Conservation (phyloP, 2,113 vertebrate species). For the Chaetodon trifascialis region DNA sequence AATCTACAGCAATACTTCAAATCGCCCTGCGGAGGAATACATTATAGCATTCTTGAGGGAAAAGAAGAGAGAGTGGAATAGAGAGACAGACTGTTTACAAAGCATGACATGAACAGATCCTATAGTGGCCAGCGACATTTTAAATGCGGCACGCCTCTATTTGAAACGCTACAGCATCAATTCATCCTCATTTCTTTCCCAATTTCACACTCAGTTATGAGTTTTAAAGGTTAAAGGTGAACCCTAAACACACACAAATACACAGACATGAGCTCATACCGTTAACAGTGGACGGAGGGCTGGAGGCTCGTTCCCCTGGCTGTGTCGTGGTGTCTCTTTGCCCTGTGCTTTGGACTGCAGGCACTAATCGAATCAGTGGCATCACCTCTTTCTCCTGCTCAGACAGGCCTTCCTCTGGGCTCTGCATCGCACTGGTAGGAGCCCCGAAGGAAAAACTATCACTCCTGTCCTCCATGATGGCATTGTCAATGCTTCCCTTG, state of each 20-base stretch:
- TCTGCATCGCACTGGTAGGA: conserved; percentile 35
- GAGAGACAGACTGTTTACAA: conserved; percentile 47
- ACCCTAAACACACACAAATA: background rate
- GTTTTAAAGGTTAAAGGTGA: conserved; percentile 31
- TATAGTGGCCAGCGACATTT: conserved; percentile 49
- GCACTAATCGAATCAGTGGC: conserved; percentile 58
- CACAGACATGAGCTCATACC: conserved; percentile 48
- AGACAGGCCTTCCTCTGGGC: conserved; percentile 75
- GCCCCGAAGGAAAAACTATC: conserved; percentile 44
- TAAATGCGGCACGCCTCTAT: conserved; percentile 12
- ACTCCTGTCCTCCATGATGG: conserved; percentile 72
- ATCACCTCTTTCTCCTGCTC: conserved; percentile 81
- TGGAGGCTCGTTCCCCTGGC: conserved; percentile 40
- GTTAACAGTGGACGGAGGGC: conserved; percentile 32
- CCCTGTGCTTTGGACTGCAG: conserved; percentile 55
- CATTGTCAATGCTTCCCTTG: conserved; percentile 77
- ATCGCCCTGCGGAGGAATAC: conserved; percentile 64
- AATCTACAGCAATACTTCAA: conserved; percentile 64
- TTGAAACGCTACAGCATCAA: conserved; percentile 1
- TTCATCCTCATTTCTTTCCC: background rate
- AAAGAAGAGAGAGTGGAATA: conserved; percentile 32
- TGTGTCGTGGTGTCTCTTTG: conserved; percentile 26
- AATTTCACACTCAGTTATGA: conserved; percentile 14
- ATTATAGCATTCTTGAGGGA: conserved; percentile 40
- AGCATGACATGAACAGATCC: conserved; percentile 45